Conservation (phyloP, 1,140 invertebrate species). For the Zaprionus nigranus region DNA sequence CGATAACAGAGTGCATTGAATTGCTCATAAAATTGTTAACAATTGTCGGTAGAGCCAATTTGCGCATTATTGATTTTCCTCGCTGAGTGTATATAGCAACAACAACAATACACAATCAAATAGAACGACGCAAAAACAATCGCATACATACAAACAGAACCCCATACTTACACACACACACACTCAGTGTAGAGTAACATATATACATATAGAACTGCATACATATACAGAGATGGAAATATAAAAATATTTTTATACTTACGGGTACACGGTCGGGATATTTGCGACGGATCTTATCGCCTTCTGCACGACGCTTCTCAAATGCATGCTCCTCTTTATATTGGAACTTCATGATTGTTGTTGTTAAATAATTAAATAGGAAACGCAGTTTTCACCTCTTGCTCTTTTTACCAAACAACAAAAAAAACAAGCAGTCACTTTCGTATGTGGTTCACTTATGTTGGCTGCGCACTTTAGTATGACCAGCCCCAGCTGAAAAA, state of each 20-base stretch:
- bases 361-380: slow-evolving; percentile 69
- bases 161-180: slow-evolving; percentile 35
- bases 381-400: slow-evolving; percentile 82
- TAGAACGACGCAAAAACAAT: slow-evolving; percentile 78
- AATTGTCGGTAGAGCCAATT: slow-evolving; percentile 51
- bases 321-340: slow-evolving; percentile 99
- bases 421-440: slow-evolving; percentile 46
- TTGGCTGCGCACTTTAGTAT: slow-evolving; percentile 41
- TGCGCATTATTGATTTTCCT: slow-evolving; percentile 79
- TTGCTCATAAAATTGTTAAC: slow-evolving; percentile 49
- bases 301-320: slow-evolving; percentile 98
- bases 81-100: slow-evolving; percentile 34
- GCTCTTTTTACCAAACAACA: slow-evolving; percentile 44
- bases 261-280: slow-evolving; percentile 98
- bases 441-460: slow-evolving; percentile 42
- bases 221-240: slow-evolving; percentile 24
- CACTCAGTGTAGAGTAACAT: slow-evolving; percentile 8
- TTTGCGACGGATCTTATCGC: slow-evolving; percentile 89
- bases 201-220: slow-evolving; percentile 22
- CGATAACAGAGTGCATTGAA: slow-evolving; percentile 14
- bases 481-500: slow-evolving; percentile 24
- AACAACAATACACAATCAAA: slow-evolving; percentile 57
- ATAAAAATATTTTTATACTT: slow-evolving; percentile 85
- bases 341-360: slow-evolving; percentile 96
- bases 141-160: slow-evolving; percentile 61